Evolutionary conservation across 2,797 vertebrate genomes (phyloP).

Genomic region (Enteromius thamalakanensis): DNA sequence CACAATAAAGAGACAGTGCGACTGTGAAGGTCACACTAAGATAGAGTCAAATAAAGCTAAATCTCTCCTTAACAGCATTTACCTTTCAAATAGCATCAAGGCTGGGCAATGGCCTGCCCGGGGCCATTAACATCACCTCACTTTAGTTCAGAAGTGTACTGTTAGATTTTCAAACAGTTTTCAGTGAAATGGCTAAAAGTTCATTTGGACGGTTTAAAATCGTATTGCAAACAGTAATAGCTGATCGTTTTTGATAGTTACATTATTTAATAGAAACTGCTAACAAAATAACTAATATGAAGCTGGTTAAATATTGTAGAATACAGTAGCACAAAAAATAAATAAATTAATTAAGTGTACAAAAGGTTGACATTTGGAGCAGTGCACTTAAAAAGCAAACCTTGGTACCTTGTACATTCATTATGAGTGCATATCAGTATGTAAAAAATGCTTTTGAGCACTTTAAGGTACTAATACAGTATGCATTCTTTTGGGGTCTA

Average conservation of each 20-base stretch:
- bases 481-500: neutral
- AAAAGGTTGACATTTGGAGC: neutral
- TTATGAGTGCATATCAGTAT: neutral
- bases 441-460: neutral
- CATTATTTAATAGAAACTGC: neutral
- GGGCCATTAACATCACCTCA: constrained; percentile 20
- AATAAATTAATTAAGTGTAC: too few species aligned
- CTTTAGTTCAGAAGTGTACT: constrained; percentile 15
- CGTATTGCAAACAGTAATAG: neutral
- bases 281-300: neutral
- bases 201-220: neutral
- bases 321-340: neutral
- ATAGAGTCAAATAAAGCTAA: constrained; percentile 61
- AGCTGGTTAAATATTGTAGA: neutral
- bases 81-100: constrained; percentile 66
- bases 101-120: constrained; percentile 26
- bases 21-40: constrained; percentile 78
- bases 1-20: constrained; percentile 76
- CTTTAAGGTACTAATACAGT: neutral
- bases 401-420: neutral
- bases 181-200: constrained; percentile 4
- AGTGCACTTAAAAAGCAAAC: neutral
- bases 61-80: constrained; percentile 68
- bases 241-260: neutral
- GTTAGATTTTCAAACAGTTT: constrained; percentile 20